These are phyloP conservation scores for Torymus texanus DNA, from an alignment of 2,888 invertebrate genomes.

Conservation along the genomic window DNA sequence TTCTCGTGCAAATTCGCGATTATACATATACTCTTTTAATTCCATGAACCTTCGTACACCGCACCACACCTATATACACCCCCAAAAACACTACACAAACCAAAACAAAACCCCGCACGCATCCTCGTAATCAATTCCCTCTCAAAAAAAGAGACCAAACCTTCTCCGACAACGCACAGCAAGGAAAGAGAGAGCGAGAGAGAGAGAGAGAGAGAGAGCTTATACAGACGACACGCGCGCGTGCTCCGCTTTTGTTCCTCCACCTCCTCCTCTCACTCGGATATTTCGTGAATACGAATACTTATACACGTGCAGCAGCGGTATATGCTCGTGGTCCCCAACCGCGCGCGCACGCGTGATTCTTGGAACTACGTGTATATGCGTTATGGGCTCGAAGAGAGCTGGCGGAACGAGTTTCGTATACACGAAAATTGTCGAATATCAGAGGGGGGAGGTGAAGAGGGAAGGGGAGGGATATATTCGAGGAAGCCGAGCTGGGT, in stretches of 20 bases:
- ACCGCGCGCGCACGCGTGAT: conserved; percentile 35
- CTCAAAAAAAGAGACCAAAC: no score
- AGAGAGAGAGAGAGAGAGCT: no score
- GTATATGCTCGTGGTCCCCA: conserved; percentile 6
- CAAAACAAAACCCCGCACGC: no score
- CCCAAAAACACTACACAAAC: no score
- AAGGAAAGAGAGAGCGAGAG: neutral
- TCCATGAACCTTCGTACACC: no score
- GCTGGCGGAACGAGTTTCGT: conserved; percentile 26
- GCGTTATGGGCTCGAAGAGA: conserved; percentile 28
- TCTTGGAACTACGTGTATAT: conserved; percentile 45
- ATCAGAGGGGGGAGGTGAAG: neutral
- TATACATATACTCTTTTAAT: no score
- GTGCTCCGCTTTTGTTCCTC: conserved; percentile 45
- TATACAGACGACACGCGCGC: neutral
- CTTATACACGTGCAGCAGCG: conserved; percentile 27
- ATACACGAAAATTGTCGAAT: conserved; percentile 37
- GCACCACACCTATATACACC: no score
- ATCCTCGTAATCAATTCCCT: no score
- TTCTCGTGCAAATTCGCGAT: no score
- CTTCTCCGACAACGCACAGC: neutral
- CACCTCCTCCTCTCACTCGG: neutral
- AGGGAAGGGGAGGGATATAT: neutral
- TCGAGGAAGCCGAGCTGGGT: neutral
- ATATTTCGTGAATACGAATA: conserved; percentile 39